Conservation (phyloP, 2,113 vertebrate species). For the Vanacampus margaritifer region DNA sequence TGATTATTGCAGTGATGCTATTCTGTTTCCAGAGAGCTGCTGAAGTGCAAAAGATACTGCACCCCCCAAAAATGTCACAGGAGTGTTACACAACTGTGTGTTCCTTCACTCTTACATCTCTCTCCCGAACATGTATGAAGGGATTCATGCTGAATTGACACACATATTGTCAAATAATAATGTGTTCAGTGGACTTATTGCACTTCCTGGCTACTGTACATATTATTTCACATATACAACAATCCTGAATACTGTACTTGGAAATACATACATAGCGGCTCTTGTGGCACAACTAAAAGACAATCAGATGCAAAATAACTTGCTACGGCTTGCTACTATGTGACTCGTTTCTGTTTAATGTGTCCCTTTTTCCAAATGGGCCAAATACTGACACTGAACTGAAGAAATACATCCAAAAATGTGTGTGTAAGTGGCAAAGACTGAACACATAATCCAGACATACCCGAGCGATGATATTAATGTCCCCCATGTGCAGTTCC, state of each 20-base stretch:
- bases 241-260: neutral
- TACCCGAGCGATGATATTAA: neutral
- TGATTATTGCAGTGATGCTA: neutral
- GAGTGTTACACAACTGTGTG: neutral
- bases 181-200: neutral
- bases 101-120: neutral
- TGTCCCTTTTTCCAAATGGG: neutral
- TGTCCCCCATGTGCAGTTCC: slow-evolving; percentile 22
- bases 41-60: neutral
- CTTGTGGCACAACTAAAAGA: neutral
- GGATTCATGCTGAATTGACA: neutral
- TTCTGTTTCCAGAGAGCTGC: neutral
- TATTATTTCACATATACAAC: neutral
- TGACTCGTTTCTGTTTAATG: neutral
- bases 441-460: neutral
- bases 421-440: neutral
- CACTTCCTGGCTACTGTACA: neutral
- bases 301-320: neutral
- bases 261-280: neutral
- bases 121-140: neutral
- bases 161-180: neutral
- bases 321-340: neutral
- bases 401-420: neutral
- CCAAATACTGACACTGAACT: neutral
- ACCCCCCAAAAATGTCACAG: neutral